Evolutionary conservation across 2,888 invertebrate species (phyloP).

Genomic region (Acronicta psi): DNA sequence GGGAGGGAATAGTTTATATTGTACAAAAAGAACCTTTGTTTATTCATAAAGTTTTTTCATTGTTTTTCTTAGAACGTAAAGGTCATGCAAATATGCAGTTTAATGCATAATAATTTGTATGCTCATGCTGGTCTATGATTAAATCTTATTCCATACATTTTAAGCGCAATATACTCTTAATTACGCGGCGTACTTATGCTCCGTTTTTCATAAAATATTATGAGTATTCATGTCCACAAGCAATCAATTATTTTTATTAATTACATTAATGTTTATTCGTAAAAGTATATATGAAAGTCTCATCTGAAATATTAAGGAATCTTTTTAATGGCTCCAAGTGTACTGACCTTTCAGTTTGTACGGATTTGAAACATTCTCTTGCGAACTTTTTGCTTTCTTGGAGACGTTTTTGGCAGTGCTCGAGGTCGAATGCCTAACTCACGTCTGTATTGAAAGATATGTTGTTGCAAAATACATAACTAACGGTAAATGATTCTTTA

Average conservation of each 20-base stretch:
- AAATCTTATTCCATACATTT: background rate
- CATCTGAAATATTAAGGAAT: slow-evolving; percentile 9
- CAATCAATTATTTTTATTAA: background rate
- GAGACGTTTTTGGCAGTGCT: slow-evolving; percentile 82
- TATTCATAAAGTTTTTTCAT: too few species aligned
- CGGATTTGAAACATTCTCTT: slow-evolving; percentile 70
- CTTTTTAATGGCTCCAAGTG: slow-evolving; percentile 10
- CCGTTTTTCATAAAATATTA: background rate
- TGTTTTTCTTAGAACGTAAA: slow-evolving; percentile 16
- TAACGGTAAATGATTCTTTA: slow-evolving; percentile 71
- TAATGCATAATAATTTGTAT: slow-evolving; percentile 12
- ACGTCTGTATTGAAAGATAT: slow-evolving; percentile 85
- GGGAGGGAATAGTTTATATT: slow-evolving; percentile 13
- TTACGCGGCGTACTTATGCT: slow-evolving; percentile 2
- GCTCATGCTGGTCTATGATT: background rate
- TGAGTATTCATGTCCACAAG: slow-evolving; percentile 1
- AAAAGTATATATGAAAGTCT: background rate
- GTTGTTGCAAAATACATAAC: slow-evolving; percentile 77
- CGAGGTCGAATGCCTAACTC: slow-evolving; percentile 82
- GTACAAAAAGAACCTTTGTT: slow-evolving; percentile 17
- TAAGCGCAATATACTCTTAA: slow-evolving; percentile 1
- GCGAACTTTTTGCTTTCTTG: slow-evolving; percentile 73
- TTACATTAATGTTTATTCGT: slow-evolving; percentile 1
- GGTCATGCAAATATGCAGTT: slow-evolving; percentile 10
- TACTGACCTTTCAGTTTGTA: slow-evolving; percentile 62